phyloP scores from a whole-genome alignment of 1,140 invertebrate species.

The Drosophila arizonae region DNA sequence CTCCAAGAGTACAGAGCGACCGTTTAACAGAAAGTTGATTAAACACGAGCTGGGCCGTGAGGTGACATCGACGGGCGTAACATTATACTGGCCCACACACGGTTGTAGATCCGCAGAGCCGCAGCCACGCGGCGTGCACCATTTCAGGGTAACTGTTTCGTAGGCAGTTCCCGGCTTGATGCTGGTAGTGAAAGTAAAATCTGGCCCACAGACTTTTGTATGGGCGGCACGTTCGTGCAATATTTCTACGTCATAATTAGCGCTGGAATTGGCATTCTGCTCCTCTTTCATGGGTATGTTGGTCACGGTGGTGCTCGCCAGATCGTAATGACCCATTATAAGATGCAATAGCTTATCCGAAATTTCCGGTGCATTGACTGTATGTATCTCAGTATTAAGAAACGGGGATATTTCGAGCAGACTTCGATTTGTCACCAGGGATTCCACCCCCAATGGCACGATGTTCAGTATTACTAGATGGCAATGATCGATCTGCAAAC shows the following conservation, averaged over 20 bases:
- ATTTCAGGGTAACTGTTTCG: constrained; percentile 93
- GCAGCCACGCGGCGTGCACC: constrained; percentile 96
- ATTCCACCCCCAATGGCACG: constrained; percentile 90
- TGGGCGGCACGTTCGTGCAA: constrained; percentile 94
- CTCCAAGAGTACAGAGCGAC: constrained; percentile 96
- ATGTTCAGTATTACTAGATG: constrained; percentile 95
- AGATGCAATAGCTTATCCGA: constrained; percentile 89
- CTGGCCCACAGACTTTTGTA: constrained; percentile 87
- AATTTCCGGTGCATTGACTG: constrained; percentile 86
- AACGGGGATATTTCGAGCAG: constrained; percentile 86
- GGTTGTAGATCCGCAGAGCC: constrained; percentile 90
- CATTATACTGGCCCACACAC: constrained; percentile 92
- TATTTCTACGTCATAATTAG: constrained; percentile 99
- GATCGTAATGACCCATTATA: constrained; percentile 92
- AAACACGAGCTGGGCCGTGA: constrained; percentile 96
- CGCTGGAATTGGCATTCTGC: constrained; percentile 98
- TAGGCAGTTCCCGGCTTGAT: constrained; percentile 84
- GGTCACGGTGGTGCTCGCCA: constrained; percentile 98
- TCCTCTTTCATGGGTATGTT: constrained; percentile 99
- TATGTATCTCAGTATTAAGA: constrained; percentile 88
- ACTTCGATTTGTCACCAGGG: constrained; percentile 88
- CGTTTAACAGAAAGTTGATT: constrained; percentile 97
- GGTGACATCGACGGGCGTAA: constrained; percentile 98
- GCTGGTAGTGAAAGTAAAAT: constrained; percentile 84
- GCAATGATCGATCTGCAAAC: constrained; percentile 91